phyloP scores from a whole-genome alignment of 1,140 invertebrate species.

The Triops longicaudatus region DNA sequence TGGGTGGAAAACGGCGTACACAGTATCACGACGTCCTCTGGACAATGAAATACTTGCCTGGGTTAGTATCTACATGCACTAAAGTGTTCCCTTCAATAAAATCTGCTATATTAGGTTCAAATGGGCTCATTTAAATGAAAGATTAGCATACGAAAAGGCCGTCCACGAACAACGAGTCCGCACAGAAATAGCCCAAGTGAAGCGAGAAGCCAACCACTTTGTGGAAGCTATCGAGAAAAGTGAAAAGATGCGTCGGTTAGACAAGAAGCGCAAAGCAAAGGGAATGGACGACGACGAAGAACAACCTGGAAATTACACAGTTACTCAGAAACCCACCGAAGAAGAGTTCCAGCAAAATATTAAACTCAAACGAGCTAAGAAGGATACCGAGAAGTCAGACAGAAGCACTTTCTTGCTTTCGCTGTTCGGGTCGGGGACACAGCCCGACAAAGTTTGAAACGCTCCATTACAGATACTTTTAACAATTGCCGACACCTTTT shows the following conservation, averaged over 20 bases:
- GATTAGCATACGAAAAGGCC: conserved; percentile 82
- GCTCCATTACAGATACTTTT: neutral
- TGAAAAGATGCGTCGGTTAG: conserved; percentile 44
- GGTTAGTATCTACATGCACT: conserved; percentile 41
- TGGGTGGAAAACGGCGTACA: conserved; percentile 76
- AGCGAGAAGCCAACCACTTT: conserved; percentile 78
- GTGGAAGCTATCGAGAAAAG: conserved; percentile 71
- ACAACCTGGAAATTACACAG: conserved; percentile 10
- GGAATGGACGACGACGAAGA: conserved; percentile 30
- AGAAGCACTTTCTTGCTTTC: conserved; percentile 45
- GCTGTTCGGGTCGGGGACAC: conserved; percentile 39
- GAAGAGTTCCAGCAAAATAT: conserved; percentile 22
- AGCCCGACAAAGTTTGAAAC: neutral
- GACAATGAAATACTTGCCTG: conserved; percentile 90
- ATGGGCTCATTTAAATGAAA: conserved; percentile 88
- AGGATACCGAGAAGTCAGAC: conserved; percentile 33
- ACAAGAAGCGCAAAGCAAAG: conserved; percentile 41
- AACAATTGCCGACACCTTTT: conserved; percentile 16
- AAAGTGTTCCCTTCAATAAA: neutral
- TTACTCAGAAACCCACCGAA: conserved; percentile 23
- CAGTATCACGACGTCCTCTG: conserved; percentile 83
- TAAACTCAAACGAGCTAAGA: conserved; percentile 17
- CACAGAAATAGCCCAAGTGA: conserved; percentile 81
- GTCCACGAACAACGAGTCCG: conserved; percentile 74
- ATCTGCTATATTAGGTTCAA: conserved; percentile 60